Percentiles rank a stretch among this genome's conserved stretches.
Evolutionary conservation across 2,113 vertebrate genomes (phyloP).

Genomic region (Forbesichthys papilliferus): DNA sequence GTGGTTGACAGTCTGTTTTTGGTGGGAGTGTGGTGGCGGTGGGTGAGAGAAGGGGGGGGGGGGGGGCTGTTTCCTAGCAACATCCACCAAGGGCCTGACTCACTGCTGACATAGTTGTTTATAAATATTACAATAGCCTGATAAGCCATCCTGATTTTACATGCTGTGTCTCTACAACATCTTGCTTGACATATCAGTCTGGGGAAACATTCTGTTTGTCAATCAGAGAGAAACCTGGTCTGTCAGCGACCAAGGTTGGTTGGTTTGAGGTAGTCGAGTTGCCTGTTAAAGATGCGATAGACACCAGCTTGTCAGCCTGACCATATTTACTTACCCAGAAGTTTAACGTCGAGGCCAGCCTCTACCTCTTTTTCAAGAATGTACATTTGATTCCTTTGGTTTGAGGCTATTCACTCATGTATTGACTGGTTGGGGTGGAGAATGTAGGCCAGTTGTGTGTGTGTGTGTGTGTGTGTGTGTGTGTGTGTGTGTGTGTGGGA

Average conservation of each 20-base stretch:
- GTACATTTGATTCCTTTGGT: slow-evolving; percentile 22
- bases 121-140: slow-evolving; percentile 4
- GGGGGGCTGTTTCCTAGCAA: not conserved
- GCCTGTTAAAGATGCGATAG: too few relatives aligned
- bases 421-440: not conserved
- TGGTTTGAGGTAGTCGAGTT: too few relatives aligned
- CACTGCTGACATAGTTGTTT: slow-evolving; percentile 13
- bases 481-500: slow-evolving; percentile 11
- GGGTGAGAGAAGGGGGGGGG: too few relatives aligned
- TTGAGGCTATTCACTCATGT: slow-evolving; percentile 16
- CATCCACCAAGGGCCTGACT: slow-evolving; percentile 26
- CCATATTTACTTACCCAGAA: too few relatives aligned
- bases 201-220: too few relatives aligned
- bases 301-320: too few relatives aligned
- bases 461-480: too few relatives aligned
- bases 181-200: too few relatives aligned
- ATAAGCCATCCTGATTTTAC: too few relatives aligned
- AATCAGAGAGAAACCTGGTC: not conserved
- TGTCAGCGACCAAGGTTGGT: not conserved
- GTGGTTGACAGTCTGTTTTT: too few relatives aligned
- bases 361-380: not conserved
- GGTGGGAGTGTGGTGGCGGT: too few relatives aligned
- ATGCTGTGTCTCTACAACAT: too few relatives aligned
- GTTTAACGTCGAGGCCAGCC: not conserved
- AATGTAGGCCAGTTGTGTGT: slow-evolving; percentile 24